Evolutionary conservation across 1,140 invertebrate genomes (phyloP), one percentile per base, ranked within the genome.

Genomic region (Macrobrachium nipponense): DNA sequence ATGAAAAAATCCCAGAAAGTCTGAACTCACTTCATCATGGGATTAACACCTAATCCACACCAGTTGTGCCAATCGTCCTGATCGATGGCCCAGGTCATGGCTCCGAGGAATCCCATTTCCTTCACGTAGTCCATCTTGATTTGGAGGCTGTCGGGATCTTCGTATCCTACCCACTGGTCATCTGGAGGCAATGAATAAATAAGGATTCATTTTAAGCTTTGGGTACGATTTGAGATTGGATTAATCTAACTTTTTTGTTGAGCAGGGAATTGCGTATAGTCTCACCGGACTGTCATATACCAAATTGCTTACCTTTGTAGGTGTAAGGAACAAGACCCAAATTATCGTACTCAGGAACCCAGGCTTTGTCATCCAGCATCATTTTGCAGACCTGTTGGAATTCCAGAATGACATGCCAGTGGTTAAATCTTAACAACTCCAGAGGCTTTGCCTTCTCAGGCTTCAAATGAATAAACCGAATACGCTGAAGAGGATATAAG

Each of bases 101-200:
- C 97, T 12, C 98, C 98, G 44, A 95, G 97, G 89, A 95, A 97
- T 17, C 95, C 95, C 80, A 95, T 95, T 59, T 95, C 94, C 90
- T 97, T 97, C 60, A 99, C 93, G 96, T 97, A 91, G 90, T 91
- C 91, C 92, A 93, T 94, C 93, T 96, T 96, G 86, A 93, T 92
- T 86, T 93, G 92, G 43, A 96, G 91, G 36, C 94, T 94, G 43
- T 93, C 91, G 0, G 92, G 91, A 89, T 96, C 94, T 87, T 97
- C 96, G 89, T 95, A 97, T 2, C 95, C 95, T 60, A 97, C 93
- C 96, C 96, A 97, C 89, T 96, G 95, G 89, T 96, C 94, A 15
- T 94, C 95, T 86, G 64, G 11, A 27, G n/a, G 66, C 14, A 73
- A 23, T 11, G 64, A 17, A 8, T 10, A 77, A 51, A 64, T 6